A percentile compares a stretch with the other conserved stretches of the same genome.
phyloP scores from a whole-genome alignment of 2,113 vertebrate species.

The Saguinus midas region DNA sequence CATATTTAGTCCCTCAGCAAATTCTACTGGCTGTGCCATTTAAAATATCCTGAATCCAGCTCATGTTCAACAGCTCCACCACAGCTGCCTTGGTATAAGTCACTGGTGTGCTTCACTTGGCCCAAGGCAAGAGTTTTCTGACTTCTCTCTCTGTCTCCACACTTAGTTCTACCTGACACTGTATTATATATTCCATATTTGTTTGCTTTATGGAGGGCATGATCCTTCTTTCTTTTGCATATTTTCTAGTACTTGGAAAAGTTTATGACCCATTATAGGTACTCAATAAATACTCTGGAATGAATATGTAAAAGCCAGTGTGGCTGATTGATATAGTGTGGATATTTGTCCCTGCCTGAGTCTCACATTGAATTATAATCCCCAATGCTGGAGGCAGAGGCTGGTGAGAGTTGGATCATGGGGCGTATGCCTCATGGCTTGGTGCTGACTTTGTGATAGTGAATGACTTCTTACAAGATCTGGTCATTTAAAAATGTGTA shows the following conservation, averaged over 20 bases:
- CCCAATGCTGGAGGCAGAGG: too few relatives aligned
- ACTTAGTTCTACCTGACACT: background rate
- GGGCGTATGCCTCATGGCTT: too few relatives aligned
- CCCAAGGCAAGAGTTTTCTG: background rate
- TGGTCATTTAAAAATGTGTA: too few relatives aligned
- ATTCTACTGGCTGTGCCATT: background rate
- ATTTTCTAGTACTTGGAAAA: background rate
- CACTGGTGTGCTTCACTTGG: too few relatives aligned
- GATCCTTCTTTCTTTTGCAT: background rate
- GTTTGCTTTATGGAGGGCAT: background rate
- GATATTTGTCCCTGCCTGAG: too few relatives aligned
- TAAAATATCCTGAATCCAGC: background rate
- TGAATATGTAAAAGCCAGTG: background rate
- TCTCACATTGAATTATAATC: too few relatives aligned
- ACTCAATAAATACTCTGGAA: background rate
- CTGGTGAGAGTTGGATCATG: too few relatives aligned
- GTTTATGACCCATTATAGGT: background rate
- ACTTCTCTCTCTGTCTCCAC: background rate
- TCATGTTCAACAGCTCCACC: background rate
- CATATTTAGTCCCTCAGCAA: background rate
- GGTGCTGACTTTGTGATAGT: too few relatives aligned
- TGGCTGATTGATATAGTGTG: background rate
- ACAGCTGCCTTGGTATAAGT: background rate
- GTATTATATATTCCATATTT: background rate
- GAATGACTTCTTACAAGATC: too few relatives aligned